A percentile compares a stretch with the other conserved stretches of the same genome.
phyloP scores from a whole-genome alignment of 2,797 vertebrate genomes.

The Phrynocephalus vlangalii region DNA sequence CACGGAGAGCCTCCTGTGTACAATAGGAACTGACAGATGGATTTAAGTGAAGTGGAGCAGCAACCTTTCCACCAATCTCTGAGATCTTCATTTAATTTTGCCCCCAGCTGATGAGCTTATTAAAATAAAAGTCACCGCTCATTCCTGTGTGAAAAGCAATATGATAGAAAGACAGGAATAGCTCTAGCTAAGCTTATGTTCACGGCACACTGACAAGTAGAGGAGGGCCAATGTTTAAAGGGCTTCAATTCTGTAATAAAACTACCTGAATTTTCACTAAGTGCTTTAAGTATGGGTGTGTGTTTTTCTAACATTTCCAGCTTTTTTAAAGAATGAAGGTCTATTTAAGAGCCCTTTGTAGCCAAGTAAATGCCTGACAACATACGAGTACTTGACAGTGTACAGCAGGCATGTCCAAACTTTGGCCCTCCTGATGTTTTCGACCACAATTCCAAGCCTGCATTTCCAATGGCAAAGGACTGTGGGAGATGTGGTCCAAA shows the following conservation, averaged over 20 bases:
- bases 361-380: not conserved
- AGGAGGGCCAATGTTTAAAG: constrained; percentile 11
- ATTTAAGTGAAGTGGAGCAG: constrained; percentile 53
- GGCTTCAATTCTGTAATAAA: constrained; percentile 8
- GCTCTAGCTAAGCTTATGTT: constrained; percentile 25
- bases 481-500: too few relatives aligned
- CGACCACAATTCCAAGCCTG: too few relatives aligned
- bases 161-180: constrained; percentile 14
- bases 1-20: constrained; percentile 46
- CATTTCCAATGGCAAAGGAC: too few relatives aligned
- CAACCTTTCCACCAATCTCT: constrained; percentile 35
- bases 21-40: constrained; percentile 60
- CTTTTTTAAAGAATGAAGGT: not conserved
- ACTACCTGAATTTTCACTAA: not conserved
- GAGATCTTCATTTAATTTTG: constrained; percentile 54
- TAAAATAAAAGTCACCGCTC: constrained; percentile 36
- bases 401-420: too few relatives aligned
- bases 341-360: not conserved
- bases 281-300: not conserved
- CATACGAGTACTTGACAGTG: too few relatives aligned
- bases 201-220: not conserved
- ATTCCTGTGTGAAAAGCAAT: constrained; percentile 34
- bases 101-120: constrained; percentile 40
- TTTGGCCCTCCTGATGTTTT: too few relatives aligned
- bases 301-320: not conserved